phyloP scores from a whole-genome alignment of 2,797 vertebrate species.

The Petrocephalus schoutedeni region DNA sequence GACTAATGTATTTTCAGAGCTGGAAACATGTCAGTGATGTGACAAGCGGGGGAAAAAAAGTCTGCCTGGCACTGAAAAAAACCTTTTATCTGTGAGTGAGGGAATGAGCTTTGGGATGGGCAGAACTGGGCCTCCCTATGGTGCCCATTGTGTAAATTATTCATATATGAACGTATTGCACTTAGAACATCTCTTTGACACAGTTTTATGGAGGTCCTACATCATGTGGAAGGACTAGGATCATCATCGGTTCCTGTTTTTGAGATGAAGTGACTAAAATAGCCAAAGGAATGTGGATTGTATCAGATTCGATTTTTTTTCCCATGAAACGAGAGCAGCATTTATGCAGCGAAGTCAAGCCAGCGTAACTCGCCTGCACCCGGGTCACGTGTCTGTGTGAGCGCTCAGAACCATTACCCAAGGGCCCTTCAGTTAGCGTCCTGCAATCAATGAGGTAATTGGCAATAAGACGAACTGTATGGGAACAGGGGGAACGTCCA shows the following conservation, averaged over 20 bases:
- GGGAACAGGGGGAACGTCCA: slow-evolving; percentile 49
- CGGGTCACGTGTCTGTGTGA: too few species aligned
- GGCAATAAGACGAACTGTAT: slow-evolving; percentile 47
- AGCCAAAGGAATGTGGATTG: not conserved
- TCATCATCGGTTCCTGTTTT: not conserved
- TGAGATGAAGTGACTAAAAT: not conserved
- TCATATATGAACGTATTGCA: not conserved
- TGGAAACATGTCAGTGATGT: not conserved
- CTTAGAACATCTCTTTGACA: not conserved
- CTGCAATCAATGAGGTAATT: slow-evolving; percentile 65
- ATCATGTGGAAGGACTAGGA: not conserved
- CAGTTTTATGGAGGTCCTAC: not conserved
- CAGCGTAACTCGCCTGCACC: not conserved
- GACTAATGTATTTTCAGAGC: not conserved
- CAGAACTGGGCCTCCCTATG: not conserved
- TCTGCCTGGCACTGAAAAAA: not conserved
- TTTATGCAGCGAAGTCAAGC: not conserved
- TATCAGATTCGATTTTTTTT: not conserved
- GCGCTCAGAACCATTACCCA: not conserved
- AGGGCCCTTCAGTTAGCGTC: slow-evolving; percentile 49
- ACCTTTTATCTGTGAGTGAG: not conserved
- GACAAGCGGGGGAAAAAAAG: not conserved
- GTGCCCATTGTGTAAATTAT: not conserved
- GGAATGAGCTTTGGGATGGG: too few species aligned
- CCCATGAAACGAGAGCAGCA: not conserved